Conservation (phyloP, 2,888 invertebrate genomes). For the Hydraecia micacea region DNA sequence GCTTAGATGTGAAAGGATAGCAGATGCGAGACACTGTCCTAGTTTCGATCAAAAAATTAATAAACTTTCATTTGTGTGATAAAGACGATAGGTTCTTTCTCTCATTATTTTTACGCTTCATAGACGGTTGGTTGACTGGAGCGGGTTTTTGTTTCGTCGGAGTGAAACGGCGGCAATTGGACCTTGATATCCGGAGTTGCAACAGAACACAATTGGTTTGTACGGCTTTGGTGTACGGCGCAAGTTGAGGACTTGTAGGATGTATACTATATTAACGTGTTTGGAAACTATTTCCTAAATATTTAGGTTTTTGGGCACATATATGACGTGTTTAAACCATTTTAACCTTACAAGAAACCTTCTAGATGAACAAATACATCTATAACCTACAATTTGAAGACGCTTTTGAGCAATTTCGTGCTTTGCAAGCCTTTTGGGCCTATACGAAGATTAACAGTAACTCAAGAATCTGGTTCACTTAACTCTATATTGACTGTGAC, state of each 20-base stretch:
- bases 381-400: background rate
- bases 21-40: constrained; percentile 50
- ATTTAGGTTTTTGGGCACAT: background rate
- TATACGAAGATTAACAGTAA: constrained; percentile 2
- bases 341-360: background rate
- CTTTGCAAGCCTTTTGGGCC: background rate
- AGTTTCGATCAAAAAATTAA: constrained; percentile 51
- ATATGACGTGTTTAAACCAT: too few relatives aligned
- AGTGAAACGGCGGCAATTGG: constrained; percentile 88
- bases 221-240: constrained; percentile 59
- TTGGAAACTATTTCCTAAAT: background rate
- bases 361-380: background rate
- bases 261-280: background rate
- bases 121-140: constrained; percentile 61
- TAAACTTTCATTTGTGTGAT: constrained; percentile 67
- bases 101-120: constrained; percentile 75
- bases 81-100: constrained; percentile 67
- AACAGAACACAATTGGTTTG: constrained; percentile 74
- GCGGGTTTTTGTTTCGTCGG: constrained; percentile 82
- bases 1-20: constrained; percentile 65
- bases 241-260: constrained; percentile 67
- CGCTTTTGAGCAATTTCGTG: background rate
- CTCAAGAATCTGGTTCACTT: constrained; percentile 1
- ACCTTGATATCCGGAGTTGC: constrained; percentile 89
- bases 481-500: constrained; percentile 2